Evolutionary conservation across 2,113 vertebrate species (phyloP), one percentile per base, ranked within the genome.

Genomic region (Platysternon megacephalum): DNA sequence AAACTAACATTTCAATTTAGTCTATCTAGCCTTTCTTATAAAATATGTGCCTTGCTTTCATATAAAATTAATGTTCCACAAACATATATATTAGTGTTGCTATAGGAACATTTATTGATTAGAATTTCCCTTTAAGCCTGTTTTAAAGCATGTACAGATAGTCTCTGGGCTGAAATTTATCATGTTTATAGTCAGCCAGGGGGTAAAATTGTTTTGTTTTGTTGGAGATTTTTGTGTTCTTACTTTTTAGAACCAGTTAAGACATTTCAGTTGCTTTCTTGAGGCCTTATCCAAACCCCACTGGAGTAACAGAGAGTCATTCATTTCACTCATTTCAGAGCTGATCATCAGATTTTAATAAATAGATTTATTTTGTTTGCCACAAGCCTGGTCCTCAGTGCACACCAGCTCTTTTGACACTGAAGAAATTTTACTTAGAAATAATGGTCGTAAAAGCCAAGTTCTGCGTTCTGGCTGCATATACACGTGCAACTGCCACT

Each of bases 401-500:
- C 4, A 5, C 82, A 24, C 1, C 0, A 1, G 9, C 1, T 44
- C 74, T 44, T 78, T 29, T 28, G 22, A 46, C 74, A 46, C 26
- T 28, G 42, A 16, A 76, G 39, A 76, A 78, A 78, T 13, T 46
- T 19, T 3, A 12, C 17, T 72, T 2, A 1, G 8, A 55, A 24
- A 29, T 0, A 2, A 46, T 46, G 26, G 21, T 3, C 0, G 24
- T 3, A 0, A 74, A 86, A 39, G 52, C 44, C 52, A 16, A 1
- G 0, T 8, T 49, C 35, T 0, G 1, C 3, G 5, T 35, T 8
- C 14, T 29, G 32, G 29, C 6, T 16, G 6, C 44, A 42, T 51
- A 32, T n/a, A 65, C 4, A 3, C 12, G 8, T 3, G 6, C 0
- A 1, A 8, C 8, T 1, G 0, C 0, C 19, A 51, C 21, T n/a